Conservation (phyloP, 2,113 vertebrate genomes). For the Eulemur rufifrons region DNA sequence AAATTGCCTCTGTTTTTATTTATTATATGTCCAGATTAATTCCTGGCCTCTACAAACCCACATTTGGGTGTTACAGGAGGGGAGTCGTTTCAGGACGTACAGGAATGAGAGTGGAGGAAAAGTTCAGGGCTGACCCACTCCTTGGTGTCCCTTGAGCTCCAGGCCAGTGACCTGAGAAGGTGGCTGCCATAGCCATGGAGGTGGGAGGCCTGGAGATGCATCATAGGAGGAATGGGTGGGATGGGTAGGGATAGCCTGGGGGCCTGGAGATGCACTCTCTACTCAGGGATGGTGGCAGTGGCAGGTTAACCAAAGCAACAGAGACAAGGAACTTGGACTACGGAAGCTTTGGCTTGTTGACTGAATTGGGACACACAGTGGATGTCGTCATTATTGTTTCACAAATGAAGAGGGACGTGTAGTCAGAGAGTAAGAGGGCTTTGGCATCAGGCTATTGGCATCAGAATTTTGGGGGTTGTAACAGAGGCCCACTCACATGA, state of each 20-base stretch:
- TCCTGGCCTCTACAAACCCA: background rate
- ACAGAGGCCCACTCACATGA: background rate
- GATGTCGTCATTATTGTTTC: background rate
- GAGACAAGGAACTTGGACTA: background rate
- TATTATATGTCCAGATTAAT: background rate
- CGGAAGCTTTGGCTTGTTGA: background rate
- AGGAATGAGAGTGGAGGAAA: background rate
- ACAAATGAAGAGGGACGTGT: background rate
- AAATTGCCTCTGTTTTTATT: background rate
- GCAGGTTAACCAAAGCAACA: background rate
- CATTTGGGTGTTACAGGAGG: background rate
- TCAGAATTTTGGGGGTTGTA: background rate
- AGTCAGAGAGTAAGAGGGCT: background rate
- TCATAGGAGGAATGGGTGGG: background rate
- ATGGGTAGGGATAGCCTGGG: background rate
- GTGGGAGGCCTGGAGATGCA: background rate
- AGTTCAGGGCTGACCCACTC: background rate
- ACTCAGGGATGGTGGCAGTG: background rate
- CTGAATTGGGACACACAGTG: background rate
- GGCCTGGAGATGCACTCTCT: background rate
- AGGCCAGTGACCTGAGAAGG: background rate
- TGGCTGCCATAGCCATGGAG: background rate
- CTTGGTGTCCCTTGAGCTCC: background rate
- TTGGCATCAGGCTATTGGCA: background rate
- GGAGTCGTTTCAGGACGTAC: background rate